Percentiles rank a stretch among this genome's conserved stretches.
Conservation (phyloP, 1,140 invertebrate genomes). For the Drosophila mojavensis region DNA sequence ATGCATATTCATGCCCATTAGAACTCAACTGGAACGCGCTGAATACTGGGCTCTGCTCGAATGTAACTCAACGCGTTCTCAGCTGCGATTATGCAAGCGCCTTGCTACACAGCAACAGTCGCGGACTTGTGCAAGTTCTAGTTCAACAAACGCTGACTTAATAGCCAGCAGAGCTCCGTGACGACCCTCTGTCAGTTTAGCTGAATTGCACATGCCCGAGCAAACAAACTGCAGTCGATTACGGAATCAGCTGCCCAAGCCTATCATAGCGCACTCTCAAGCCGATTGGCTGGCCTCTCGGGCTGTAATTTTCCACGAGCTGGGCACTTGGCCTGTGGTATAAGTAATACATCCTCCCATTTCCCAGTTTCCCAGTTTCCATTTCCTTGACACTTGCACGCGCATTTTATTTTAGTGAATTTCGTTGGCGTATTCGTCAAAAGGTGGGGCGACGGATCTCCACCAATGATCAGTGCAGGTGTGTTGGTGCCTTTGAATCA, state of each 20-base stretch:
- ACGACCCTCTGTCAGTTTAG: background rate
- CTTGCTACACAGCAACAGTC: constrained; percentile 2
- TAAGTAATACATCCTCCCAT: too few species aligned
- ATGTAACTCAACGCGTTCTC: background rate
- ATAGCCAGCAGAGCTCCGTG: constrained; percentile 1
- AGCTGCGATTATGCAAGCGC: constrained; percentile 21
- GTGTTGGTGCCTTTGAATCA: constrained; percentile 67
- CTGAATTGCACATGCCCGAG: constrained; percentile 18
- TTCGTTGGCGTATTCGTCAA: constrained; percentile 26
- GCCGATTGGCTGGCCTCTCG: constrained; percentile 33
- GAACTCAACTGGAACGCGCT: background rate
- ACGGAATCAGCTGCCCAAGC: constrained; percentile 48
- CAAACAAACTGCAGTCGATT: constrained; percentile 31
- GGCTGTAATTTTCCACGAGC: constrained; percentile 56
- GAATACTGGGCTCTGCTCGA: background rate
- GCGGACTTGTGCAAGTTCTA: constrained; percentile 44
- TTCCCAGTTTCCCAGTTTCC: background rate
- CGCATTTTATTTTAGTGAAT: constrained; percentile 43
- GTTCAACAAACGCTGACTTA: constrained; percentile 41
- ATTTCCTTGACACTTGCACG: constrained; percentile 23
- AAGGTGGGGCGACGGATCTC: constrained; percentile 42
- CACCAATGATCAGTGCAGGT: constrained; percentile 55
- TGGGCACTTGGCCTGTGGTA: background rate
- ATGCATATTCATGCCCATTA: constrained; percentile 9
- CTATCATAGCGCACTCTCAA: constrained; percentile 22